Conservation (phyloP, 2,113 vertebrate genomes). For the Paraplagusia blochii region DNA sequence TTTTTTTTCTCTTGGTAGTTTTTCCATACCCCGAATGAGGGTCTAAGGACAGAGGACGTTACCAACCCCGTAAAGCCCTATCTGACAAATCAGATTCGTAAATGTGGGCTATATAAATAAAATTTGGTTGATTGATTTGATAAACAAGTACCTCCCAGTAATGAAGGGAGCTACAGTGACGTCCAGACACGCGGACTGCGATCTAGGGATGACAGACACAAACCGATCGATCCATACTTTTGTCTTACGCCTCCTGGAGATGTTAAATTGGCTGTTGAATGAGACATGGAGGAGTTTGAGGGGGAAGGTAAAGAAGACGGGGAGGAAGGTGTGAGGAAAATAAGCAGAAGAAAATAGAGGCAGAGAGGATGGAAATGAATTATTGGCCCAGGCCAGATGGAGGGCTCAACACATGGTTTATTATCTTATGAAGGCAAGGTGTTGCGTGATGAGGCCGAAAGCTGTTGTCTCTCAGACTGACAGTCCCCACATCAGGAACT, state of each 20-base stretch:
- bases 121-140: no score
- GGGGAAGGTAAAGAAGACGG: not conserved
- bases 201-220: conserved; percentile 24
- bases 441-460: conserved; percentile 34
- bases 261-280: conserved; percentile 31
- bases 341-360: not conserved
- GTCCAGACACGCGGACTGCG: conserved; percentile 14
- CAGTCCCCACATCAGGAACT: not conserved
- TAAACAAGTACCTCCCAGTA: no score
- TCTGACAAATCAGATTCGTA: no score
- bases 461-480: conserved; percentile 9
- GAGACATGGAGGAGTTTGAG: not conserved
- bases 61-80: no score
- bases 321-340: not conserved
- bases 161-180: conserved; percentile 13
- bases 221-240: conserved; percentile 50
- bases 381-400: conserved; percentile 18
- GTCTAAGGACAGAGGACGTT: no score
- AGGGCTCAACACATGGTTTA: conserved; percentile 38
- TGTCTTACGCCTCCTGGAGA: conserved; percentile 40
- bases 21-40: no score
- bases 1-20: no score
- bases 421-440: conserved; percentile 40
- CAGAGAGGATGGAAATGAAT: conserved; percentile 1
- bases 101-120: no score